Evolutionary conservation across 1,140 invertebrate genomes (phyloP).

Genomic region (Meloidogyne floridensis): DNA sequence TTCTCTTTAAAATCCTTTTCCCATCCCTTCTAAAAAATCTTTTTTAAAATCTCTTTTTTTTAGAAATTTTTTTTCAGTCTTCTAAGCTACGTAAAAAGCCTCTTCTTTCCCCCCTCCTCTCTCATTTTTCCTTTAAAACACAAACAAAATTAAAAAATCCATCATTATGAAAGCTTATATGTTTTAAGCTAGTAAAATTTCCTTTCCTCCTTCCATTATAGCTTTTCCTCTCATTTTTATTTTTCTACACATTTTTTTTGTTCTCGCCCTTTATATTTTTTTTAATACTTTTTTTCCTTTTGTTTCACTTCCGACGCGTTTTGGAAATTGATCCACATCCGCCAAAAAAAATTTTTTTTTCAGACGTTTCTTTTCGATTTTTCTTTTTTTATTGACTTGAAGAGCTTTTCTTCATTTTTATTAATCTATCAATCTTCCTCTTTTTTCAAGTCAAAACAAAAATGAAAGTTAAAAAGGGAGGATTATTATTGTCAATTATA

Average conservation of each 20-base stretch:
- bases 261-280: not conserved
- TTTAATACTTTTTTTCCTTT: not conserved
- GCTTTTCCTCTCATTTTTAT: too few species aligned
- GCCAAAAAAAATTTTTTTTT: not conserved
- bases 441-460: not conserved
- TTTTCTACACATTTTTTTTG: too few species aligned
- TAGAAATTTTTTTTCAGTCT: too few species aligned
- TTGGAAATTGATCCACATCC: conserved; percentile 3
- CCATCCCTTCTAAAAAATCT: not conserved
- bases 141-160: too few species aligned
- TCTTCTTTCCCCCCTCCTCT: not conserved
- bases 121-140: too few species aligned
- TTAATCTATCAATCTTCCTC: conserved; percentile 1
- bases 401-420: not conserved
- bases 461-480: not conserved
- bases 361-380: not conserved
- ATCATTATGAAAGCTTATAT: too few species aligned
- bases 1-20: too few species aligned
- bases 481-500: too few species aligned
- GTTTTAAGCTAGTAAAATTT: too few species aligned
- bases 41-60: too few species aligned
- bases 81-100: too few species aligned
- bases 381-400: not conserved
- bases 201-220: too few species aligned
- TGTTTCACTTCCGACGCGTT: not conserved